These are phyloP conservation scores for Nothoprocta pentlandii DNA, from an alignment of 2,113 vertebrate species.

Conservation along the genomic window DNA sequence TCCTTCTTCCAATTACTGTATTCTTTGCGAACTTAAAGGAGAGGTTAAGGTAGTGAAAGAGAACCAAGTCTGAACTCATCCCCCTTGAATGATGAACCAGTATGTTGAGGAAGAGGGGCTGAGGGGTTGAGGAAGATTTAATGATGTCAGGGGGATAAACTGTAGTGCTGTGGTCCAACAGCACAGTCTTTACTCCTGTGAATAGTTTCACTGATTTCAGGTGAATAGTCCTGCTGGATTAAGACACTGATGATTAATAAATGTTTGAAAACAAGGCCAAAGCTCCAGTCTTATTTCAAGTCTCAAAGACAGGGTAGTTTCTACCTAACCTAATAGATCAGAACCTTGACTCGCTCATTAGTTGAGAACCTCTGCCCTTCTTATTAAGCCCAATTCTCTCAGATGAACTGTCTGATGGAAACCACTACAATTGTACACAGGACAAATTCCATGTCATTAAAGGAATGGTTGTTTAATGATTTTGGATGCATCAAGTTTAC, in stretches of 20 bases:
- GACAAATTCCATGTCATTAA: constrained; percentile 50
- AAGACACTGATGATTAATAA: constrained; percentile 22
- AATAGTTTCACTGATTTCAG: not conserved
- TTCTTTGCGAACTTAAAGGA: not conserved
- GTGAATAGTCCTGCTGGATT: constrained; percentile 1
- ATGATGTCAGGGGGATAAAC: not conserved
- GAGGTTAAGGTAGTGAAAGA: not conserved
- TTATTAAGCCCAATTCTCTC: constrained; percentile 50
- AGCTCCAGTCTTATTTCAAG: not conserved
- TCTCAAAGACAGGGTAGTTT: constrained; percentile 39
- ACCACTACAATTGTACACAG: constrained; percentile 37
- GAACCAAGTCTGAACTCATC: not conserved
- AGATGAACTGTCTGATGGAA: constrained; percentile 39
- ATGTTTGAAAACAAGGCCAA: constrained; percentile 50
- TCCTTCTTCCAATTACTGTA: not conserved
- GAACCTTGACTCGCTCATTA: constrained; percentile 59
- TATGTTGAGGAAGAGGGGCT: not conserved
- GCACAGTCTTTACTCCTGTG: not conserved
- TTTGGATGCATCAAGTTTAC: constrained; percentile 57
- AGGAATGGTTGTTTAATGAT: constrained; percentile 47
- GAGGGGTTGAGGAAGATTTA: not conserved
- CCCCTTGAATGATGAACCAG: not conserved
- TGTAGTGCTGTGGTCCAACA: not conserved
- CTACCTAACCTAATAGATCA: constrained; percentile 56
- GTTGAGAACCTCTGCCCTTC: constrained; percentile 61